Percentiles rank a stretch among this genome's conserved stretches.
Evolutionary conservation across 2,888 invertebrate genomes (phyloP).

Genomic region (Tenthredo amoena): DNA sequence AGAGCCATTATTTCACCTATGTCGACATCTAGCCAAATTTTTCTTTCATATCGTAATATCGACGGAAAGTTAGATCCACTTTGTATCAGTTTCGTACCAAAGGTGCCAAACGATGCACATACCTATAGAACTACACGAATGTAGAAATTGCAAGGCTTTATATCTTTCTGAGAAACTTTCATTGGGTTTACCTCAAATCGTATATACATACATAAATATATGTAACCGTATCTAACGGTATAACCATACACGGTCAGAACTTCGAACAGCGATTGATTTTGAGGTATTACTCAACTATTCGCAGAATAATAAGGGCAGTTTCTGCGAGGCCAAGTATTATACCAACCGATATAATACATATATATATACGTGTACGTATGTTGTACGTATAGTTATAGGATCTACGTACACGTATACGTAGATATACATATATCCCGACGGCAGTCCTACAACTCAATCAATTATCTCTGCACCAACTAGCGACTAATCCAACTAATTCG

Average conservation of each 20-base stretch:
- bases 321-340: not conserved
- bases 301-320: not conserved
- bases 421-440: not conserved
- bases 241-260: not conserved
- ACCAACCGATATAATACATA: not conserved
- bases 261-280: not conserved
- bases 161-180: not conserved
- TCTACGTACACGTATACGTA: not conserved
- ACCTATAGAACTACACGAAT: not conserved
- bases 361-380: not conserved
- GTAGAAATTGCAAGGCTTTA: not conserved
- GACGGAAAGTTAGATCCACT: not conserved
- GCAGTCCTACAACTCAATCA: conserved; percentile 64
- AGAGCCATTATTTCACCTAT: not conserved
- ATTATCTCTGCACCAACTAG: conserved; percentile 71
- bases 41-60: not conserved
- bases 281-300: not conserved
- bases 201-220: not conserved
- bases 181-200: not conserved
- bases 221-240: not conserved
- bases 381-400: not conserved
- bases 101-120: not conserved
- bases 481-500: conserved; percentile 77
- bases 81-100: not conserved
- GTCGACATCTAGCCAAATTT: not conserved